A percentile compares a stretch with the other conserved stretches of the same genome.
These are phyloP conservation scores for Coenobita brevimanus DNA, from an alignment of 1,140 invertebrate species.

Conservation along the genomic window DNA sequence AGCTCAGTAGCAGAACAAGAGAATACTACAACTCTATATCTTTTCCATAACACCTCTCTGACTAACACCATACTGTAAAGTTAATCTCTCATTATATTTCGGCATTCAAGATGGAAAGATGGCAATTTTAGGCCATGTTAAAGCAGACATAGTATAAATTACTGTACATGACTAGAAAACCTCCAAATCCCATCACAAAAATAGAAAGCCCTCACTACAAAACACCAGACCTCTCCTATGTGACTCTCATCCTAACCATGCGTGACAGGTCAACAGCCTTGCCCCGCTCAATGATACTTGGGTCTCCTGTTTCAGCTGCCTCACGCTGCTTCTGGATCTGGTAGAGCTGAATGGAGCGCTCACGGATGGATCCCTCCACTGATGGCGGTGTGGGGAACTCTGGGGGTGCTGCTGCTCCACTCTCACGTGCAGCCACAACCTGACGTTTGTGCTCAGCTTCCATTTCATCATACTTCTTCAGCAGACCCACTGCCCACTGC, in stretches of 20 bases:
- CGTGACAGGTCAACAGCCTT: slow-evolving; percentile 45
- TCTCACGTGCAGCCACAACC: slow-evolving; percentile 27
- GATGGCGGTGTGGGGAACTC: slow-evolving; percentile 39
- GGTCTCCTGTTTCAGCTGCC: slow-evolving; percentile 14
- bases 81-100: too few relatives aligned
- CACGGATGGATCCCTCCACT: slow-evolving; percentile 50
- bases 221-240: slow-evolving; percentile 19
- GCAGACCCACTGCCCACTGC: slow-evolving; percentile 47
- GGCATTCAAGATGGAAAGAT: too few relatives aligned
- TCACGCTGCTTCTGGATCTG: slow-evolving; percentile 42
- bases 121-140: too few relatives aligned
- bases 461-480: slow-evolving; percentile 48
- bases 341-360: slow-evolving; percentile 52
- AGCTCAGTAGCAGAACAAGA: too few relatives aligned
- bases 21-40: too few relatives aligned
- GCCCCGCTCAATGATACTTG: slow-evolving; percentile 22
- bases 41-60: too few relatives aligned
- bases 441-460: slow-evolving; percentile 26
- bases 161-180: too few relatives aligned
- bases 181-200: too few relatives aligned
- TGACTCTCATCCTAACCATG: slow-evolving; percentile 56
- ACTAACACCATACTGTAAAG: too few relatives aligned
- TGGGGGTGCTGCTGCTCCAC: neutral
- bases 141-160: too few relatives aligned
- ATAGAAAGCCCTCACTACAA: too few relatives aligned